Evolutionary conservation across 2,797 vertebrate genomes (phyloP).

Genomic region (Ceyx erithaca): DNA sequence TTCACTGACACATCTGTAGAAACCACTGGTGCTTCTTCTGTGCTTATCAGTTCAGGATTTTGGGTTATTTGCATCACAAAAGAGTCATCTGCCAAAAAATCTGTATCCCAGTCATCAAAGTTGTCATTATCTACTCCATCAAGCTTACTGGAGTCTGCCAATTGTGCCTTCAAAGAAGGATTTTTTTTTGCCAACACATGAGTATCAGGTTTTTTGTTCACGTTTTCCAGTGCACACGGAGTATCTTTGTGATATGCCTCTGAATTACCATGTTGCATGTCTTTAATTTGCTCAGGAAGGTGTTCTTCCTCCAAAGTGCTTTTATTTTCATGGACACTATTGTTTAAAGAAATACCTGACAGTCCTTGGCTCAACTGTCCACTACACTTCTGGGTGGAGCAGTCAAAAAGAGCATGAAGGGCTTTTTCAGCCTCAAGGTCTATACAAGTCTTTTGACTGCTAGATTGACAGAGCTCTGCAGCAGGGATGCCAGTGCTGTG

Average conservation of each 20-base stretch:
- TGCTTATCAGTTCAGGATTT: conserved; percentile 75
- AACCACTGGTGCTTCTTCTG: background rate
- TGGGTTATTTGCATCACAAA: conserved; percentile 86
- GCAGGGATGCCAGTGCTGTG: background rate
- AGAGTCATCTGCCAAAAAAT: conserved; percentile 84
- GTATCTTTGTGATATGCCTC: background rate
- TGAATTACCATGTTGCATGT: background rate
- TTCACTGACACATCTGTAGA: background rate
- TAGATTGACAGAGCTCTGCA: background rate
- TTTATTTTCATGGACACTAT: conserved; percentile 45
- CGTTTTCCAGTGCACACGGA: accelerated
- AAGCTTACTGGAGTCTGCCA: background rate
- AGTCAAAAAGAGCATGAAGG: conserved; percentile 88
- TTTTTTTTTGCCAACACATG: background rate
- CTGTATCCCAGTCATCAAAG: conserved; percentile 86
- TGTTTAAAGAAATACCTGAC: conserved; percentile 58
- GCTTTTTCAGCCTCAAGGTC: conserved; percentile 81
- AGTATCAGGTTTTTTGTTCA: background rate
- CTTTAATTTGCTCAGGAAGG: conserved; percentile 10
- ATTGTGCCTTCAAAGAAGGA: background rate
- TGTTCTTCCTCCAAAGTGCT: conserved; percentile 16
- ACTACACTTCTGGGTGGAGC: conserved; percentile 85
- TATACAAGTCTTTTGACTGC: conserved; percentile 38
- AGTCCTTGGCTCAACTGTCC: conserved; percentile 81
- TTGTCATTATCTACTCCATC: conserved; percentile 25